phyloP scores from a whole-genome alignment of 2,113 vertebrate genomes.

The Elephantulus edwardii region DNA sequence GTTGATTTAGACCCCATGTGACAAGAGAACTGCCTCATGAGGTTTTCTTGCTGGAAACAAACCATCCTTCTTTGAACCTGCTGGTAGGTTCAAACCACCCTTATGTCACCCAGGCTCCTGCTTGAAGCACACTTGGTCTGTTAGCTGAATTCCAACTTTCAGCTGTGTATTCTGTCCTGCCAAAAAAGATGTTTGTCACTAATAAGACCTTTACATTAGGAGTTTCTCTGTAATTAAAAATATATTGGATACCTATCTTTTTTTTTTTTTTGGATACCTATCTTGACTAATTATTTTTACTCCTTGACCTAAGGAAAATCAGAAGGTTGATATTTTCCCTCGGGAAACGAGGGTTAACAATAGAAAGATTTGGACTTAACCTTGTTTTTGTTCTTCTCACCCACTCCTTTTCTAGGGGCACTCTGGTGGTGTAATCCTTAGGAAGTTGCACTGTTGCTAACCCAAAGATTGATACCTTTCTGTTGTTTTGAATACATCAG shows the following conservation, averaged over 20 bases:
- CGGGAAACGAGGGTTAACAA: constrained; percentile 4
- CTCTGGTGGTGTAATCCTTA: too few relatives aligned
- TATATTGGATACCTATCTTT: not conserved
- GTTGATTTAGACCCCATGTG: not conserved
- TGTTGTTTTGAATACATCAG: too few relatives aligned
- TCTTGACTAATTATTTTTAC: constrained; percentile 25
- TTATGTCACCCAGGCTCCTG: too few relatives aligned
- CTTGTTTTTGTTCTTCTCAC: not conserved
- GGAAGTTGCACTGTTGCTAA: too few relatives aligned
- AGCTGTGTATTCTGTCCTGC: not conserved
- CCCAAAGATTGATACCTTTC: too few relatives aligned
- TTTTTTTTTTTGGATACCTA: too few relatives aligned
- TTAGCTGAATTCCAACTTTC: constrained; percentile 48
- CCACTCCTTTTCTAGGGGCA: too few relatives aligned
- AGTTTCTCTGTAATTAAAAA: constrained; percentile 13
- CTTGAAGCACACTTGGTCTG: not conserved
- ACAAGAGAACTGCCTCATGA: not conserved
- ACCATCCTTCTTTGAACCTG: too few relatives aligned
- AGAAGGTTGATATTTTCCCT: not conserved
- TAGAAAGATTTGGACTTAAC: not conserved
- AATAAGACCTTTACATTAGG: not conserved
- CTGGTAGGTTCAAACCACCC: too few relatives aligned
- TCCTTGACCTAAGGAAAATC: constrained; percentile 6
- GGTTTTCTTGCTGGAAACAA: not conserved
- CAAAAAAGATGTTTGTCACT: not conserved